Percentiles rank a stretch among this genome's conserved stretches.
Conservation (phyloP, 1,140 invertebrate genomes). For the Zaprionus inermis region DNA sequence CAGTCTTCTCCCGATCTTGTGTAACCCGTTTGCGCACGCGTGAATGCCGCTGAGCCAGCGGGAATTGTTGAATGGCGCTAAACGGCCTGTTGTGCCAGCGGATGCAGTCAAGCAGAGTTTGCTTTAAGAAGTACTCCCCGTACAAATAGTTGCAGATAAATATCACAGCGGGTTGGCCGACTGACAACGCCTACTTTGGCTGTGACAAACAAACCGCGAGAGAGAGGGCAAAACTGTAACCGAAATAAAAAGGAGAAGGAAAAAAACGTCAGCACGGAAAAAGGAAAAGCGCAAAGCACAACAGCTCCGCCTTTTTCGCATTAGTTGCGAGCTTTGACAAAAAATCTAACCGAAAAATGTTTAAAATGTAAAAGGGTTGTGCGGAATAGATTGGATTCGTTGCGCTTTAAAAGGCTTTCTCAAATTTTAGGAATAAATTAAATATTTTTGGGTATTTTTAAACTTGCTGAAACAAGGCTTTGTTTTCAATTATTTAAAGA, state of each 20-base stretch:
- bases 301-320: constrained; percentile 70
- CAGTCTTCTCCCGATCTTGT: background rate
- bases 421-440: constrained; percentile 14
- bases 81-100: constrained; percentile 75
- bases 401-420: constrained; percentile 10
- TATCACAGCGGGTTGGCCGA: constrained; percentile 63
- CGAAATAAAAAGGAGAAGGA: constrained; percentile 15
- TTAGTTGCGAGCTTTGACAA: constrained; percentile 44
- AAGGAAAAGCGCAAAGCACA: constrained; percentile 37
- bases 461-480: background rate
- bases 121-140: constrained; percentile 8
- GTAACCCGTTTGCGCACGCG: constrained; percentile 78
- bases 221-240: background rate
- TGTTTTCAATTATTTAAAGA: background rate
- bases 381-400: no score
- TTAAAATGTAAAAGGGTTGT: constrained; percentile 21
- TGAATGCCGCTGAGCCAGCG: constrained; percentile 80
- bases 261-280: background rate
- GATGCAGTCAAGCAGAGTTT: constrained; percentile 21
- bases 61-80: constrained; percentile 81
- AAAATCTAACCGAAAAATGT: constrained; percentile 21
- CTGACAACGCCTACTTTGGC: constrained; percentile 45
- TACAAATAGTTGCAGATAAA: constrained; percentile 76
- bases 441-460: background rate
- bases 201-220: constrained; percentile 28